Evolutionary conservation across 2,888 invertebrate species (phyloP).

Genomic region (Drosophila demipolita): DNA sequence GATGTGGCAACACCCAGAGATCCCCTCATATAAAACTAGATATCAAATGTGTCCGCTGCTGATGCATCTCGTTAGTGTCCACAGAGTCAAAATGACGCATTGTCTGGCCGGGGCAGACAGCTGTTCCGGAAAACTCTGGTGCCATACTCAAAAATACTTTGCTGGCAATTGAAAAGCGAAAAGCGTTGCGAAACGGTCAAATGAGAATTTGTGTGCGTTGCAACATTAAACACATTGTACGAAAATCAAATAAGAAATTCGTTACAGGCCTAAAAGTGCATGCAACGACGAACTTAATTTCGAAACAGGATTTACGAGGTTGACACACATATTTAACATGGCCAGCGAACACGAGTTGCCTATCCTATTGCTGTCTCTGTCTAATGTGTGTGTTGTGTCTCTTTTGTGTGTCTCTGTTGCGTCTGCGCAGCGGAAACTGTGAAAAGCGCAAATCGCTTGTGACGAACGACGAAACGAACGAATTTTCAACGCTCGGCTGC

Average conservation of each 20-base stretch:
- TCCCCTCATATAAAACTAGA: neutral
- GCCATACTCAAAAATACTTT: conserved; percentile 17
- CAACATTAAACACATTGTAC: conserved; percentile 77
- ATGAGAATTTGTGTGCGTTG: conserved; percentile 65
- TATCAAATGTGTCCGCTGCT: conserved; percentile 11
- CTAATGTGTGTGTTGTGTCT: neutral
- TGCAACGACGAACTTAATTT: conserved; percentile 63
- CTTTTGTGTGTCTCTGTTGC: conserved; percentile 27
- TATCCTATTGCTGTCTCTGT: conserved; percentile 6
- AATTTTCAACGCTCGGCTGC: conserved; percentile 82
- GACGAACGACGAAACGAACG: conserved; percentile 77
- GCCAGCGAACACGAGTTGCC: conserved; percentile 19
- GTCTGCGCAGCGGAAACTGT: conserved; percentile 63
- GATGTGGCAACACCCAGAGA: neutral
- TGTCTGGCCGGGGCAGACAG: conserved; percentile 47
- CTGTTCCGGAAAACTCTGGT: conserved; percentile 2
- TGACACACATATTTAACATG: conserved; percentile 79
- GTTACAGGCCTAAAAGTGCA: conserved; percentile 59
- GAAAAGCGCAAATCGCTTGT: conserved; percentile 83
- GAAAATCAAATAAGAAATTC: conserved; percentile 80
- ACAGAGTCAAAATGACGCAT: conserved; percentile 35
- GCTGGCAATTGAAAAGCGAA: conserved; percentile 67
- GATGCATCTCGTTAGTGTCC: conserved; percentile 56
- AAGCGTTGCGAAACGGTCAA: conserved; percentile 69
- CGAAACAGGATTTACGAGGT: conserved; percentile 81